Evolutionary conservation across 2,888 invertebrate species (phyloP).

Genomic region (Tipula confusa): DNA sequence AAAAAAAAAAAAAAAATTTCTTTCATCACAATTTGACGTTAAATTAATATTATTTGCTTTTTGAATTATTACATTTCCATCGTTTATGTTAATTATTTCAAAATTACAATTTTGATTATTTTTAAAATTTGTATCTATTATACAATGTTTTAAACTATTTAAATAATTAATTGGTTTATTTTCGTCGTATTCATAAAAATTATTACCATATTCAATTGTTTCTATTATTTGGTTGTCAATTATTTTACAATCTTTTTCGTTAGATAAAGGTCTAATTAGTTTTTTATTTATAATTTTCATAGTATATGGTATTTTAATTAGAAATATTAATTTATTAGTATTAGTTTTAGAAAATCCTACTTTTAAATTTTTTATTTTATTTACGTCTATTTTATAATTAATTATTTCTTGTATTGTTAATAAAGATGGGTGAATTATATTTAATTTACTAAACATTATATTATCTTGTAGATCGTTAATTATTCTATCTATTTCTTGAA

Average conservation of each 20-base stretch:
- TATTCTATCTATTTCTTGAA: neutral
- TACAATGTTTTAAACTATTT: conserved; percentile 13
- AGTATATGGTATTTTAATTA: too few species aligned
- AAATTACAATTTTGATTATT: neutral
- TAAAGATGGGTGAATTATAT: neutral
- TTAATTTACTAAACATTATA: neutral
- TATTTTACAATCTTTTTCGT: neutral
- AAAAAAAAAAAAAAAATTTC: too few species aligned
- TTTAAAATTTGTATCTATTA: neutral
- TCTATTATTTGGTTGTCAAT: neutral
- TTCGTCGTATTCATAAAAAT: neutral
- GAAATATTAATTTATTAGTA: neutral
- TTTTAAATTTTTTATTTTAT: neutral
- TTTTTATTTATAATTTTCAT: neutral
- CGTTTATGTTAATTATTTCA: neutral
- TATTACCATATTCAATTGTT: neutral
- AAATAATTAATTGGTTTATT: neutral
- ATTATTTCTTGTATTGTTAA: neutral
- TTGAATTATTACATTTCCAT: neutral
- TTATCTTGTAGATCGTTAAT: neutral
- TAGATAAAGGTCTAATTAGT: neutral
- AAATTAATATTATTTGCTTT: neutral
- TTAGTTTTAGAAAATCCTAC: neutral
- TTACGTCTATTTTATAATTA: neutral
- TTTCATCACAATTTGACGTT: neutral